Conservation (phyloP, 2,797 vertebrate species). For the Dermochelys coriacea region DNA sequence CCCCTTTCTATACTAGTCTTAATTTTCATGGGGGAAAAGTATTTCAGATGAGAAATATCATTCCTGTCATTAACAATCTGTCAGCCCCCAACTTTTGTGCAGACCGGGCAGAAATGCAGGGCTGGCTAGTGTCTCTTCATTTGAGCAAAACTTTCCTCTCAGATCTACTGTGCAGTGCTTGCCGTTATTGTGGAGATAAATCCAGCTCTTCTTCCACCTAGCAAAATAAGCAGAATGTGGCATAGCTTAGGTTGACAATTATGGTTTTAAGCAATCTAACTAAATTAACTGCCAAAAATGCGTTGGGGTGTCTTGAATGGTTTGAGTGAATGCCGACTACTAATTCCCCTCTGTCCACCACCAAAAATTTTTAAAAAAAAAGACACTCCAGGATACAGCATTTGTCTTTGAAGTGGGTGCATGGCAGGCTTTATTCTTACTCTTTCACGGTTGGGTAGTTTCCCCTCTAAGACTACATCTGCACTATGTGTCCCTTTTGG, state of each 20-base stretch:
- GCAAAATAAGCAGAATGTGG: not conserved
- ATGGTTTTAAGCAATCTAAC: not conserved
- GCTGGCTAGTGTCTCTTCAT: not conserved
- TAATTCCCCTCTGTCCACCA: not conserved
- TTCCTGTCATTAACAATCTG: not conserved
- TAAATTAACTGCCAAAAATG: not conserved
- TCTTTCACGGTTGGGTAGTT: not conserved
- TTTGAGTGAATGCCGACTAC: constrained; percentile 13
- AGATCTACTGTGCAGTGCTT: not conserved
- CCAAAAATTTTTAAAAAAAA: not conserved
- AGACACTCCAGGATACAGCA: rapidly evolving
- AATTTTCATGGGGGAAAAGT: not conserved
- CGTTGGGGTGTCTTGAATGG: not conserved
- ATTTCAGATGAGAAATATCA: not conserved
- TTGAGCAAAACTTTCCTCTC: not conserved
- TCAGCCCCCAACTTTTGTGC: not conserved
- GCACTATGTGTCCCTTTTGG: not conserved
- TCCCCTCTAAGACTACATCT: not conserved
- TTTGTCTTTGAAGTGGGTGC: not conserved
- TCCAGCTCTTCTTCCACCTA: not conserved
- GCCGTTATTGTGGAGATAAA: not conserved
- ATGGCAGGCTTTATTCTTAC: not conserved
- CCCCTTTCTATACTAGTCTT: not conserved
- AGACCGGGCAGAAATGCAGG: not conserved
- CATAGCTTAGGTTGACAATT: not conserved